phyloP scores from a whole-genome alignment of 1,140 invertebrate species.

The Eciton burchellii region DNA sequence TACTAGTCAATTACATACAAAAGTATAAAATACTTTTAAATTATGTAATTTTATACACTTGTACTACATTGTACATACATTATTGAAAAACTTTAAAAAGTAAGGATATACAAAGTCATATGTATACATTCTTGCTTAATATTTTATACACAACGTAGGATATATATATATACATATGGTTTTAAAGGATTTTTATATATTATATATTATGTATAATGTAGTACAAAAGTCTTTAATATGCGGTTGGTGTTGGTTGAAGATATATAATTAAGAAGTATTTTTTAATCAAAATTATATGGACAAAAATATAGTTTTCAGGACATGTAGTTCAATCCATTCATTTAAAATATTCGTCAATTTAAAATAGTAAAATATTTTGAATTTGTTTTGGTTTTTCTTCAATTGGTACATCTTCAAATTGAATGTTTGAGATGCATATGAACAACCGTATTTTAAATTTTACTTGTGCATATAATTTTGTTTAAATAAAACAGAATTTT shows the following conservation, averaged over 20 bases:
- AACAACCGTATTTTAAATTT: too few species aligned
- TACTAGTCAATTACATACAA: slow-evolving; percentile 62
- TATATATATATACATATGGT: neutral
- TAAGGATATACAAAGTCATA: neutral
- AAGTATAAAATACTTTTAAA: slow-evolving; percentile 35
- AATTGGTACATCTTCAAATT: too few species aligned
- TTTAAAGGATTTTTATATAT: neutral
- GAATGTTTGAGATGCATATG: too few species aligned
- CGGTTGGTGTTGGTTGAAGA: neutral
- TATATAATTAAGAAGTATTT: slow-evolving; percentile 3
- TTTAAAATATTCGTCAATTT: too few species aligned
- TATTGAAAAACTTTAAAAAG: slow-evolving; percentile 32
- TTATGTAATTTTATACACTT: slow-evolving; percentile 57
- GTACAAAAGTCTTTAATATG: neutral
- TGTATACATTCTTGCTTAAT: neutral
- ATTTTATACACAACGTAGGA: slow-evolving; percentile 1
- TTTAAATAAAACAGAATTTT: too few species aligned
- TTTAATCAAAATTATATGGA: too few species aligned
- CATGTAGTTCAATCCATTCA: too few species aligned
- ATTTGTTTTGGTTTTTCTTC: too few species aligned
- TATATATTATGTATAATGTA: neutral
- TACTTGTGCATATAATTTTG: too few species aligned
- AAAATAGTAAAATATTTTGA: too few species aligned
- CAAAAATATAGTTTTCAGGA: too few species aligned
- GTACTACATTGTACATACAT: slow-evolving; percentile 30